These are phyloP conservation scores for Mythimna impura DNA, from an alignment of 2,888 invertebrate species.

Conservation along the genomic window DNA sequence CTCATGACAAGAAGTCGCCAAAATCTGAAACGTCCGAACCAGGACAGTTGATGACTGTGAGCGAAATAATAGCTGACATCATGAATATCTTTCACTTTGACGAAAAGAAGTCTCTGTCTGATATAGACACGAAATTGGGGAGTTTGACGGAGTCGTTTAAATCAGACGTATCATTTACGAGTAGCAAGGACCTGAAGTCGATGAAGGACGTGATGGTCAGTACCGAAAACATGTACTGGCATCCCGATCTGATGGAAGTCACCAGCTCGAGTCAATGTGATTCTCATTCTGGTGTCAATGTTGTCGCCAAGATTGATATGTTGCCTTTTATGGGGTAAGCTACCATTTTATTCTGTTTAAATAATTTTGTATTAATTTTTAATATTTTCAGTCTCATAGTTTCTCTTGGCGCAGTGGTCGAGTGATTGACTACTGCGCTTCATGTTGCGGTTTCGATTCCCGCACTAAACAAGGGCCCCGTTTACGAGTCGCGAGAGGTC, in stretches of 20 bases:
- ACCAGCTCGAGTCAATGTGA: conserved; percentile 61
- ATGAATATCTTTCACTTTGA: conserved; percentile 52
- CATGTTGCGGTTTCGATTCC: too few species aligned
- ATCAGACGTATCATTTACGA: conserved; percentile 64
- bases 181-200: conserved; percentile 69
- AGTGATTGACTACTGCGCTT: too few species aligned
- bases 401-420: too few species aligned
- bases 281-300: conserved; percentile 72
- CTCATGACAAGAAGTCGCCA: too few species aligned
- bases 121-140: conserved; percentile 41
- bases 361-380: too few species aligned
- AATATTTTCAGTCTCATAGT: too few species aligned
- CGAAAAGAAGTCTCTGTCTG: conserved; percentile 60
- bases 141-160: neutral
- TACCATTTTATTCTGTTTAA: too few species aligned
- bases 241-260: conserved; percentile 58
- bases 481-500: too few species aligned
- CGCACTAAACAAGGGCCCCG: too few species aligned
- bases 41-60: conserved; percentile 66
- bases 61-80: conserved; percentile 73
- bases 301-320: conserved; percentile 80
- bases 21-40: conserved; percentile 52
- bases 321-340: conserved; percentile 86
- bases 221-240: conserved; percentile 27
- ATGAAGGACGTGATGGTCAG: conserved; percentile 36